These are phyloP conservation scores for Gallinago stenura DNA, from an alignment of 2,797 vertebrate genomes.

Conservation along the genomic window DNA sequence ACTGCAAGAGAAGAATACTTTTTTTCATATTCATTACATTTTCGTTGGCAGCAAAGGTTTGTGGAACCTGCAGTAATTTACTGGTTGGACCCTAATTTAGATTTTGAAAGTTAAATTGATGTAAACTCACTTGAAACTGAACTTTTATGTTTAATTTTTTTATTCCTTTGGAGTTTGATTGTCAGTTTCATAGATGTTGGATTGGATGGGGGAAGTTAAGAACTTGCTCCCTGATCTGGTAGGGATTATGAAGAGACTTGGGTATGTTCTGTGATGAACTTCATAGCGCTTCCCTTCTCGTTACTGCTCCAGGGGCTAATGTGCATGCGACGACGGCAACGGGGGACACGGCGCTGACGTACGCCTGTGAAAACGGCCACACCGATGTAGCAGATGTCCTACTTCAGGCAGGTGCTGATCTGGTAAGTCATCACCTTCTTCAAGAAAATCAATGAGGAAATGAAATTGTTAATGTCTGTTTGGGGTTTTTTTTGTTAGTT, in stretches of 20 bases:
- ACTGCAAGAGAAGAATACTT: not conserved
- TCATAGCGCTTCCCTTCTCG: not conserved
- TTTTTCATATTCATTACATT: accelerated
- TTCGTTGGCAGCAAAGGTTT: not conserved
- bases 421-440: slow-evolving; percentile 73
- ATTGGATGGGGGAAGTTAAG: not conserved
- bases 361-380: slow-evolving; percentile 86
- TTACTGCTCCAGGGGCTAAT: slow-evolving; percentile 78
- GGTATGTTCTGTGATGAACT: not conserved
- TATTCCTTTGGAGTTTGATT: not conserved
- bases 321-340: slow-evolving; percentile 86
- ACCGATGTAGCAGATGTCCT: slow-evolving; percentile 86
- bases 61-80: not conserved
- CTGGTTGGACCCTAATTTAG: not conserved
- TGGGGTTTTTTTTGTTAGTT: not conserved
- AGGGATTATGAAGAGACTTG: not conserved
- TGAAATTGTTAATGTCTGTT: accelerated
- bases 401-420: slow-evolving; percentile 85
- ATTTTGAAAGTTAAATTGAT: not conserved
- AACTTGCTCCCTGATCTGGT: not conserved
- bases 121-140: not conserved
- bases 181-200: not conserved
- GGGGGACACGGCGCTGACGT: slow-evolving; percentile 84
- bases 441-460: not conserved
- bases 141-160: not conserved